Evolutionary conservation across 2,113 vertebrate genomes (phyloP).

Genomic region (Mus pahari): DNA sequence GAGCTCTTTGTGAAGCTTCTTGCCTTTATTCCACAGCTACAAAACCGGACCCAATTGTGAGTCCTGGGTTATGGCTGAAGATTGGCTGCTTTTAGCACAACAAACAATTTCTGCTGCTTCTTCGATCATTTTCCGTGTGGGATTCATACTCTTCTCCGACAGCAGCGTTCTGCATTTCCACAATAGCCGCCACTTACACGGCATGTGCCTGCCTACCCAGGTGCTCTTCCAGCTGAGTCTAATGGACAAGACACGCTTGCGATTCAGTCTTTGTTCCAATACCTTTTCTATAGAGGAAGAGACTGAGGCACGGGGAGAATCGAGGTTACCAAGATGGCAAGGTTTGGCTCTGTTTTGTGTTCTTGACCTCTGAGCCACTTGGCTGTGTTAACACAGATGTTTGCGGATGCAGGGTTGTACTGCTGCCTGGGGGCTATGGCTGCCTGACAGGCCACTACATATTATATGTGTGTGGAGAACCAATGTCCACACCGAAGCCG

Average conservation of each 20-base stretch:
- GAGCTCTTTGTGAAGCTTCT: neutral
- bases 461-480: neutral
- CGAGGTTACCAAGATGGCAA: neutral
- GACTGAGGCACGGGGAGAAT: neutral
- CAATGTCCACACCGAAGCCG: neutral
- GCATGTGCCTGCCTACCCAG: neutral
- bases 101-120: neutral
- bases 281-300: neutral
- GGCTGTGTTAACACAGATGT: neutral
- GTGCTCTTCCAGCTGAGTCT: neutral
- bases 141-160: neutral
- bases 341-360: neutral
- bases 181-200: neutral
- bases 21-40: constrained; percentile 18
- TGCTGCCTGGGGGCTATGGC: too few relatives aligned
- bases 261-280: neutral
- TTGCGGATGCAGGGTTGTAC: neutral
- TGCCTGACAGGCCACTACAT: neutral
- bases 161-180: neutral
- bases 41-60: neutral
- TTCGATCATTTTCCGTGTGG: neutral
- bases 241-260: neutral
- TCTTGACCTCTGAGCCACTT: neutral
- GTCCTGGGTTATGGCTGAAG: neutral
- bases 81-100: neutral